Base-by-base conservation (phyloP, 1,140 invertebrate genomes). In the Orchestia grillus region DNA sequence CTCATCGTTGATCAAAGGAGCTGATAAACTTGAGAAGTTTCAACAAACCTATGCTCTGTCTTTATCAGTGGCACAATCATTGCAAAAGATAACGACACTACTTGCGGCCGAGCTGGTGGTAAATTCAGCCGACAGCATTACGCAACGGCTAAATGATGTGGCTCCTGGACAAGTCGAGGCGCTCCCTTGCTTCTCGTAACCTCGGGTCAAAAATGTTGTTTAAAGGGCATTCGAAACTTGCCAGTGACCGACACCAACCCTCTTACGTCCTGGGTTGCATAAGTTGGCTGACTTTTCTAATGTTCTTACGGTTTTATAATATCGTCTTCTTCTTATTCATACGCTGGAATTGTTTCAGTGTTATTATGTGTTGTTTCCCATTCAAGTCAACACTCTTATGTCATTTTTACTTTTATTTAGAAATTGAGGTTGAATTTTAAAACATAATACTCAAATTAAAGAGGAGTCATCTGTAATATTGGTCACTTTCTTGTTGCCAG, bases 151-250 rank as follows among this genome's bases (percentile, higher is more conserved):
- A 77, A 77, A 36, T 77, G 62, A 77, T 77, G 62, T 19, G 62
- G 11, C 62, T 77, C 62, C 62, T 77, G 62, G 62, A 77, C 36
- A 77, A 77, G 62, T 77, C 62, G 62, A 19, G 62, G 62, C 62
- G 28, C 62, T 77, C 62, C 62, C 62, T 77, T 36, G 62, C 62
- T 77, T 19, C 62, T 77, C 36, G 62, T 36, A 77, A 77, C 62
- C 62, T 77, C 15, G 36, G 62, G 62, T 77, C 62, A 77, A 77
- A 77, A 77, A 77, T 77, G 62, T 77, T 77, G 62, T 77, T 77
- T 77, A 77, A 77, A 77, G 62, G 62, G 62, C 62, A 77, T 77
- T 77, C 36, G 62, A 77, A 77, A 77, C 62, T 77, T 77, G 62
- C 62, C 62, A 77, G 62, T 77, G 62, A 77, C 62, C 62, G 62